Conservation (phyloP, 1,140 invertebrate species). For the Heliconius hewitsoni region DNA sequence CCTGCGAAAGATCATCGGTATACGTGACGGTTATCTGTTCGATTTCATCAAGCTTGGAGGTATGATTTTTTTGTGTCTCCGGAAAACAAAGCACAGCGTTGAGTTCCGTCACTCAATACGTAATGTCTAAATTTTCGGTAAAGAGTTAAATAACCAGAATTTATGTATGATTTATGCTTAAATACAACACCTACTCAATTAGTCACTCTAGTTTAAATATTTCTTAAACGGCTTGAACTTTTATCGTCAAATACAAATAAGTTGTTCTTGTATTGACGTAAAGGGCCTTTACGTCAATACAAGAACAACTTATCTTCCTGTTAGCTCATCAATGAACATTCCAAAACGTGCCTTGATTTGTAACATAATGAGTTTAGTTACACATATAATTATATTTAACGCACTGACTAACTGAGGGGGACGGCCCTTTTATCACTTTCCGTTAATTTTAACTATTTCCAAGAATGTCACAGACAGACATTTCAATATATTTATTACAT, state of each 20-base stretch:
- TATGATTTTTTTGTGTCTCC: no score
- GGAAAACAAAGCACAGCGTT: no score
- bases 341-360: conserved; percentile 16
- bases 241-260: background rate
- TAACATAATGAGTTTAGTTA: background rate
- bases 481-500: conserved; percentile 14
- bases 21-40: no score
- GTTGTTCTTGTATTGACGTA: no score
- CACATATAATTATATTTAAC: background rate
- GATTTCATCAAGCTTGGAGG: no score
- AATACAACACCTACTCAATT: no score
- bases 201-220: no score
- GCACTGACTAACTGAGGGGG: background rate
- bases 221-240: background rate
- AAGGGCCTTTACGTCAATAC: background rate
- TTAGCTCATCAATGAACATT: conserved; percentile 2
- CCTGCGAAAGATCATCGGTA: no score
- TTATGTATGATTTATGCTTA: no score
- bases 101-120: no score
- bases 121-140: no score
- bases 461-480: background rate
- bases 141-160: no score
- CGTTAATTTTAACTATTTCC: conserved; percentile 14
- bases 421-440: conserved; percentile 3
- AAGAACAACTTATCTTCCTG: background rate